These are phyloP conservation scores for Pempheris klunzingeri DNA, from an alignment of 2,797 vertebrate species.

Conservation along the genomic window DNA sequence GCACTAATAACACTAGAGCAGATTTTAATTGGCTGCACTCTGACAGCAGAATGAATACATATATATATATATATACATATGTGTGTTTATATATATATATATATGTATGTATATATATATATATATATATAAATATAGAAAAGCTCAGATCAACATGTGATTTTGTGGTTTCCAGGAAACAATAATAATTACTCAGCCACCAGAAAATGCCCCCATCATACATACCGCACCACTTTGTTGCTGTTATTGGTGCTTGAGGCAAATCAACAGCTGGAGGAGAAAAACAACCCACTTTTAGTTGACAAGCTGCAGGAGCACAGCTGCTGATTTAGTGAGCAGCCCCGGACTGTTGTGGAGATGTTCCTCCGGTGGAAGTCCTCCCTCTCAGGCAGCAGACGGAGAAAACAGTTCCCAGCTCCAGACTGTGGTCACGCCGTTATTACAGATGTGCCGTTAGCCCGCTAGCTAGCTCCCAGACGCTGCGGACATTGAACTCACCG, in stretches of 20 bases:
- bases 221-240: not conserved
- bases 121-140: not conserved
- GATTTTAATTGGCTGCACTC: not conserved
- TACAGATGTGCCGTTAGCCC: conserved; percentile 74
- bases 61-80: too few species aligned
- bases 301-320: not conserved
- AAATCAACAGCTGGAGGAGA: conserved; percentile 60
- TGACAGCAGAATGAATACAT: not conserved
- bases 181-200: not conserved
- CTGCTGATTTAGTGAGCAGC: fast-evolving
- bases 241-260: not conserved
- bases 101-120: too few species aligned
- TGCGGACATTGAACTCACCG: conserved; percentile 56
- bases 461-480: conserved; percentile 56
- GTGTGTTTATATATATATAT: too few species aligned
- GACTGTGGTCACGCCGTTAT: conserved; percentile 14
- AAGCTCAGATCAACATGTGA: not conserved
- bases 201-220: not conserved
- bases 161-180: not conserved
- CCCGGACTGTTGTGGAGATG: fast-evolving
- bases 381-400: not conserved
- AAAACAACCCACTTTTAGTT: conserved; percentile 13
- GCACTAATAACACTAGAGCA: not conserved
- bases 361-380: fast-evolving
- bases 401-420: not conserved